Evolutionary conservation across 2,888 invertebrate species (phyloP).

Genomic region (Serrognathus titanus): DNA sequence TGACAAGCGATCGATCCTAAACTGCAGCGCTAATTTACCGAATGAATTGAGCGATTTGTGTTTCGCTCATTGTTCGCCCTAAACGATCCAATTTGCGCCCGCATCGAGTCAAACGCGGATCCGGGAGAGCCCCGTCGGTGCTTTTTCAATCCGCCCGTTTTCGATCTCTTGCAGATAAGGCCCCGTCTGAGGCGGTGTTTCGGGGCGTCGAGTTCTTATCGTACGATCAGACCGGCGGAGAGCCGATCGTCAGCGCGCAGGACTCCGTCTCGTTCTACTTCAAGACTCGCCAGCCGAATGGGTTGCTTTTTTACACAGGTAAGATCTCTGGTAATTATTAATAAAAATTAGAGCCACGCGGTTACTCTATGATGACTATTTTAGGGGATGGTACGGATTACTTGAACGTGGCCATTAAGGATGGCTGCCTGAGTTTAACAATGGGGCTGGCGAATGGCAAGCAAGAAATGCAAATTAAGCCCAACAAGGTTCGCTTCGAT

Average conservation of each 20-base stretch:
- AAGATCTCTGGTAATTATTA: slow-evolving; percentile 32
- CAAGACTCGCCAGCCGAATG: slow-evolving; percentile 87
- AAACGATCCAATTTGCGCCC: no score
- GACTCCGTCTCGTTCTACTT: slow-evolving; percentile 89
- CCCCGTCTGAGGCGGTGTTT: slow-evolving; percentile 91
- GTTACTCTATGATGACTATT: slow-evolving; percentile 22
- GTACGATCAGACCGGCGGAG: slow-evolving; percentile 84
- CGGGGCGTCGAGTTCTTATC: slow-evolving; percentile 88
- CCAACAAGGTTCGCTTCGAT: slow-evolving; percentile 84
- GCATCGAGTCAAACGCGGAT: no score
- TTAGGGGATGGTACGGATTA: slow-evolving; percentile 86
- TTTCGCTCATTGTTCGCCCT: no score
- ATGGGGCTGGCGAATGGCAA: slow-evolving; percentile 89
- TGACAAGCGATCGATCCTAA: no score
- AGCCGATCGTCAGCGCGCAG: slow-evolving; percentile 85
- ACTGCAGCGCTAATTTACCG: no score
- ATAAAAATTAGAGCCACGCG: background rate
- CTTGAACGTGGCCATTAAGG: slow-evolving; percentile 81
- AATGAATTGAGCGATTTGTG: no score
- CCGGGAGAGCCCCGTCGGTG: no score
- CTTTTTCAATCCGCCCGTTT: background rate
- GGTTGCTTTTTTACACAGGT: slow-evolving; percentile 91
- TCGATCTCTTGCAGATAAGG: slow-evolving; percentile 66
- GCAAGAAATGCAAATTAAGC: slow-evolving; percentile 85
- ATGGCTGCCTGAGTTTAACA: slow-evolving; percentile 82